Evolutionary conservation across 2,113 vertebrate species (phyloP).

Genomic region (Otocyon megalotis): DNA sequence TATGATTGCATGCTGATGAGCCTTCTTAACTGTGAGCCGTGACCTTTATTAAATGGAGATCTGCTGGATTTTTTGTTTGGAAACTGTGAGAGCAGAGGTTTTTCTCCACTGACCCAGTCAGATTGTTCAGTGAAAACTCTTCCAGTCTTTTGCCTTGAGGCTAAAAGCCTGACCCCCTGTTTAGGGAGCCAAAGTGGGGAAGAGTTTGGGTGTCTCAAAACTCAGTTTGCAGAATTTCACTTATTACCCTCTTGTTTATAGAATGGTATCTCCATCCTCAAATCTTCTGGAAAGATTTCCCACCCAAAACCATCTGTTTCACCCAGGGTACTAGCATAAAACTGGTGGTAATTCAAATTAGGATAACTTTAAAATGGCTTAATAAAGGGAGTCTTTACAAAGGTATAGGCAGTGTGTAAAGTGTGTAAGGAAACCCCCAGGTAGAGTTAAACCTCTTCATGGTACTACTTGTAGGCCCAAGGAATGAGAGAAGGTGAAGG

Average conservation of each 20-base stretch:
- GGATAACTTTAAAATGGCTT: neutral
- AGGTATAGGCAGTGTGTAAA: neutral
- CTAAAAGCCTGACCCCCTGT: neutral
- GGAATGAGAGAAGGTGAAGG: neutral
- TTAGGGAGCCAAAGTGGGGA: neutral
- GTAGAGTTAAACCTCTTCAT: neutral
- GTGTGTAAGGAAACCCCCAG: neutral
- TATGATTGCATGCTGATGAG: neutral
- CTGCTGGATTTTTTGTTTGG: neutral
- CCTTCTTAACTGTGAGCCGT: neutral
- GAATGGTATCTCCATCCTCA: neutral
- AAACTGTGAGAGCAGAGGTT: neutral
- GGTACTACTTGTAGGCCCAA: neutral
- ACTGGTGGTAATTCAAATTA: neutral
- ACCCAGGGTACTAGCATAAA: neutral
- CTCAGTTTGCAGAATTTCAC: neutral
- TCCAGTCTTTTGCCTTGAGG: neutral
- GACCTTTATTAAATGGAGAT: neutral
- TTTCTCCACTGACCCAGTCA: neutral
- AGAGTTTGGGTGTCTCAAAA: neutral
- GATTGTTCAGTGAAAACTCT: neutral
- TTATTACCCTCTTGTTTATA: neutral
- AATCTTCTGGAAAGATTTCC: neutral
- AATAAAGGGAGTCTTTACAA: neutral
- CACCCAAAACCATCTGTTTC: neutral